phyloP scores from a whole-genome alignment of 2,797 vertebrate species.

The Mastacembelus armatus region DNA sequence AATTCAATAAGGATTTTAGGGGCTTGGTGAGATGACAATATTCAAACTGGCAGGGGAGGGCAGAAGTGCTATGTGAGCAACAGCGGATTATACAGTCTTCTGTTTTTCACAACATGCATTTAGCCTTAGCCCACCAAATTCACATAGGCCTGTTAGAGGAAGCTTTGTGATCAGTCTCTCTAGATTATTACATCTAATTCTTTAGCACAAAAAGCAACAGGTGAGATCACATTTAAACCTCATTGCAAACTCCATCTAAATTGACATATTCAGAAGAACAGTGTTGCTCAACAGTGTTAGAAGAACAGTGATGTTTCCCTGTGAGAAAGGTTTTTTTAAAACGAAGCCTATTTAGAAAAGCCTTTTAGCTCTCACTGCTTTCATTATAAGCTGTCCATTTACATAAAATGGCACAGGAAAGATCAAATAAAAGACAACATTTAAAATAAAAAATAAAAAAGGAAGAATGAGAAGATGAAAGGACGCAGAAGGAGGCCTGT shows the following conservation, averaged over 20 bases:
- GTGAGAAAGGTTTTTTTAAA: not conserved
- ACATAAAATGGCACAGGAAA: conserved; percentile 24
- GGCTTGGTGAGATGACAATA: conserved; percentile 59
- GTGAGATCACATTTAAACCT: not conserved
- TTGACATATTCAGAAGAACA: not conserved
- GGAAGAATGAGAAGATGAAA: conserved; percentile 8
- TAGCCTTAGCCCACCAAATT: not conserved
- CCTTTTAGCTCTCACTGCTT: conserved; percentile 9
- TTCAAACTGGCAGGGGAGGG: conserved; percentile 15
- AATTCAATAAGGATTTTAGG: conserved; percentile 75
- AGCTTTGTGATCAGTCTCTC: not conserved
- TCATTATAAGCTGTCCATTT: not conserved
- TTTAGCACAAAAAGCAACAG: not conserved
- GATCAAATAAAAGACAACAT: not conserved
- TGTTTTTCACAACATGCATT: not conserved
- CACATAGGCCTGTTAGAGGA: conserved; percentile 10
- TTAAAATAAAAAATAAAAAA: not conserved
- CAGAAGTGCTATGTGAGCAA: not conserved
- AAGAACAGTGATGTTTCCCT: not conserved
- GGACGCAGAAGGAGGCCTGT: not conserved
- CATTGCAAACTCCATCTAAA: not conserved
- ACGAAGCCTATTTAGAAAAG: conserved; percentile 1
- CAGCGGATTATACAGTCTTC: conserved; percentile 16
- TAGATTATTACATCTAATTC: not conserved
- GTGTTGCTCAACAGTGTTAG: too few species aligned